Evolutionary conservation across 92 coral and sea anemone genomes (phyloP), one percentile per base, ranked within the genome.

Genomic region (Scolanthus callimorphus): DNA sequence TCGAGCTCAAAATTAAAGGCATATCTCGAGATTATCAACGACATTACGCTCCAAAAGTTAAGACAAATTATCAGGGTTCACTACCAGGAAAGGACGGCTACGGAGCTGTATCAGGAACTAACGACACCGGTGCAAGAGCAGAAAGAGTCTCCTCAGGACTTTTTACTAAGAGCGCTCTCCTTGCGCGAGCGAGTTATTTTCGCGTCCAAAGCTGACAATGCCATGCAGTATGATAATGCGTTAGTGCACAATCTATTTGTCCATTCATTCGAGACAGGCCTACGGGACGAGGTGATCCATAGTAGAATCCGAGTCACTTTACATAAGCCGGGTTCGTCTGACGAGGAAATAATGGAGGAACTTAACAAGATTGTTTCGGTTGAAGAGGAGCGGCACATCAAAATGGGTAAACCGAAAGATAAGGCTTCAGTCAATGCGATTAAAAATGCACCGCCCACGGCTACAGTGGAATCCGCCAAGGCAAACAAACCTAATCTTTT

Each of bases 291-390:
- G 47, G 43, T 67, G 21, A 65, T 74, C 43, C 63, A 68, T 39
- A 75, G 52, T 34, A 75, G 67, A 31, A 43, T 75, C 24, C 38
- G 77, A 46, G 29, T 54, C 25, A 54, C 65, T 9, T 49, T 65
- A 57, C 82, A 68, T 22, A 68, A 75, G 27, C 22, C 66, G 25
- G 69, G 52, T 12, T 3, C 47, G 25, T 37, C 77, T 11, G 77
- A 75, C 20, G 82, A 75, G 13, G 76, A 49, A 49, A 46, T 67
- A 24, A 75, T 75, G 82, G 77, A 29, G 67, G 13, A 57, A 24
- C 55, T 67, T 1, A 75, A 75, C 27, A 67, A 46, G 39, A 75
- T 75, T 27, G 77, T 75, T 34, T 67, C 77, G 11, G 39, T 64
- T 6, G 76, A 64, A 29, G 59, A 44, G 11, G 77, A 75, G 47